Percentiles rank a stretch among this genome's conserved stretches.
phyloP scores from a whole-genome alignment of 2,888 invertebrate species.

The Drosophila lutescens region DNA sequence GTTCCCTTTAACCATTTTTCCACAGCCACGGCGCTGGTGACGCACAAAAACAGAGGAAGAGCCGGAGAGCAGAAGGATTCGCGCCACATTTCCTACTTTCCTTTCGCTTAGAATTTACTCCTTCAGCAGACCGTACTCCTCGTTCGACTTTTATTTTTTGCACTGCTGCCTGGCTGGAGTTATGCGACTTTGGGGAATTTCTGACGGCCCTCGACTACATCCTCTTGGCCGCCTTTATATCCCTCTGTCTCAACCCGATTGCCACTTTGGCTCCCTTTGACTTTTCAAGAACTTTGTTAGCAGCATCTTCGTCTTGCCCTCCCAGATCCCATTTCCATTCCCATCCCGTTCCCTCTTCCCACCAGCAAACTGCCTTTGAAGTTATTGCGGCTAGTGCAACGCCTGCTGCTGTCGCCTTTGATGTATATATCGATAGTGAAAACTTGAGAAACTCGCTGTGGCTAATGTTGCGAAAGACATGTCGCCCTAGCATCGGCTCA shows the following conservation, averaged over 20 bases:
- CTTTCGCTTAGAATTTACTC: slow-evolving; percentile 66
- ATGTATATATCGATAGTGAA: slow-evolving; percentile 66
- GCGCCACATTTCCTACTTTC: slow-evolving; percentile 54
- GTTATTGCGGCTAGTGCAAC: slow-evolving; percentile 55
- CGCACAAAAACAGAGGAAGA: slow-evolving; percentile 59
- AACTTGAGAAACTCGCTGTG: slow-evolving; percentile 64
- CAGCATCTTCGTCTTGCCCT: slow-evolving; percentile 51
- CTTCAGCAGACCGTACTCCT: slow-evolving; percentile 42
- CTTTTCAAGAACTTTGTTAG: slow-evolving; percentile 73
- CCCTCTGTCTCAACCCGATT: slow-evolving; percentile 38
- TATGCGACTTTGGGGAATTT: slow-evolving; percentile 79
- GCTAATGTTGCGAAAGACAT: slow-evolving; percentile 73
- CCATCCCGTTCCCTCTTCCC: not conserved
- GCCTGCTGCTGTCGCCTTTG: slow-evolving; percentile 42
- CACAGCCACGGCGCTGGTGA: slow-evolving; percentile 37
- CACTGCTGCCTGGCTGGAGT: slow-evolving; percentile 57
- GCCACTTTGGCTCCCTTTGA: slow-evolving; percentile 75
- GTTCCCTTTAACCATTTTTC: slow-evolving; percentile 75
- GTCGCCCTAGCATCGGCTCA: slow-evolving; percentile 1
- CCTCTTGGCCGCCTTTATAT: slow-evolving; percentile 14
- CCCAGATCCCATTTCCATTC: not conserved
- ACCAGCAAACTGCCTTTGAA: slow-evolving; percentile 48
- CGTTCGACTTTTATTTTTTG: slow-evolving; percentile 1
- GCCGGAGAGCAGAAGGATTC: slow-evolving; percentile 38
- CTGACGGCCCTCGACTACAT: slow-evolving; percentile 35